These are phyloP conservation scores for Conchocele bisecta DNA, from an alignment of 2,888 invertebrate genomes.

Conservation along the genomic window DNA sequence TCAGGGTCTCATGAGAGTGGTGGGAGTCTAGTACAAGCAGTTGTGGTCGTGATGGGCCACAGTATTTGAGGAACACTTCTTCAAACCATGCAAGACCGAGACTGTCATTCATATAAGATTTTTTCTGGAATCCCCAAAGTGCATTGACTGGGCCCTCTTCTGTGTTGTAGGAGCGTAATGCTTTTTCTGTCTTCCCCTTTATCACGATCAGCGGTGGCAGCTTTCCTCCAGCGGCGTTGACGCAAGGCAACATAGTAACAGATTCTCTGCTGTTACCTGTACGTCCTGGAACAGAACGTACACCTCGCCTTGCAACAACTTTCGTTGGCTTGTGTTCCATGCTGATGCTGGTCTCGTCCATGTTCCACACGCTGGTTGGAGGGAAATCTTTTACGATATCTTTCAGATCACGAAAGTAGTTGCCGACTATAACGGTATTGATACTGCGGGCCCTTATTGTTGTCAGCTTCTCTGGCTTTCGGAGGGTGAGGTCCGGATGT, in stretches of 20 bases:
- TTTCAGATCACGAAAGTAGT: no score
- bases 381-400: no score
- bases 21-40: constrained; percentile 10
- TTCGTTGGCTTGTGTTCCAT: constrained; percentile 36
- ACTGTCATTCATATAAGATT: constrained; percentile 12
- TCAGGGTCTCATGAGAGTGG: constrained; percentile 3
- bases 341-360: constrained; percentile 30
- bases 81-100: no score
- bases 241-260: constrained; percentile 37
- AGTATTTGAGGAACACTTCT: background rate
- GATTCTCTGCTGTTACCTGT: constrained; percentile 12
- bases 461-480: constrained; percentile 4
- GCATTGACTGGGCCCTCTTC: constrained; percentile 8
- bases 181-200: constrained; percentile 20
- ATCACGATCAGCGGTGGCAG: constrained; percentile 36
- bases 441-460: background rate
- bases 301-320: constrained; percentile 17
- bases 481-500: constrained; percentile 1
- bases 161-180: constrained; percentile 10
- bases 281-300: constrained; percentile 21
- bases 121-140: constrained; percentile 4
- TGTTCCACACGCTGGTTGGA: constrained; percentile 25
- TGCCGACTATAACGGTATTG: constrained; percentile 1
- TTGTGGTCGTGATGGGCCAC: constrained; percentile 7
- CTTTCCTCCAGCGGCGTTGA: constrained; percentile 31